Percentiles rank a stretch among this genome's conserved stretches.
phyloP scores from a whole-genome alignment of 2,888 invertebrate species.

The Tetragonisca angustula region DNA sequence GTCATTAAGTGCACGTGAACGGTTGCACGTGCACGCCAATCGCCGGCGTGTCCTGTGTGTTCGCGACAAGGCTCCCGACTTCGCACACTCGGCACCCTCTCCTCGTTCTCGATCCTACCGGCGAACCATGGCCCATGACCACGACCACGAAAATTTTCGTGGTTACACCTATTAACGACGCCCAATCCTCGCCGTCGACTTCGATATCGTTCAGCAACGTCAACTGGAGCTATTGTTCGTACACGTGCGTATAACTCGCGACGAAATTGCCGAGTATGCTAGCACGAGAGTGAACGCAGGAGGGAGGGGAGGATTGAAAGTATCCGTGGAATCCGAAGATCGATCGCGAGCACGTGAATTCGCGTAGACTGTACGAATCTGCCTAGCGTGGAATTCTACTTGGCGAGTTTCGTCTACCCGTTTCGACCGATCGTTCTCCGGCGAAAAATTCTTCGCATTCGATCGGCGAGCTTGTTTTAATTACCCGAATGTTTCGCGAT shows the following conservation, averaged over 20 bases:
- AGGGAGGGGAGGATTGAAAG: not conserved
- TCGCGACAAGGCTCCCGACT: constrained; percentile 56
- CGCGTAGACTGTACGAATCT: not conserved
- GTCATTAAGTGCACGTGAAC: constrained; percentile 82
- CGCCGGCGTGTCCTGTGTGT: constrained; percentile 40
- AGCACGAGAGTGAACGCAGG: not conserved
- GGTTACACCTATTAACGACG: not conserved
- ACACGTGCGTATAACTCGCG: not conserved
- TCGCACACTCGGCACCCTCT: constrained; percentile 24
- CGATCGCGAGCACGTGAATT: constrained; percentile 23
- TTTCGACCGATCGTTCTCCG: not conserved
- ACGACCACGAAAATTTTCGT: not conserved
- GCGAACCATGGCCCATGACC: not conserved
- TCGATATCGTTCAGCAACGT: not conserved
- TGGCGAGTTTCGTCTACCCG: not conserved
- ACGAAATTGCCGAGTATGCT: constrained; percentile 13
- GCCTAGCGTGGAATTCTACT: not conserved
- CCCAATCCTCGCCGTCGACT: not conserved
- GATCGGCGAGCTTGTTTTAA: not conserved
- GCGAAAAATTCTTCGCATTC: not conserved
- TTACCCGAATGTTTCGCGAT: not conserved
- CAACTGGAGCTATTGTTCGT: not conserved
- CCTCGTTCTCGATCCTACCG: constrained; percentile 21
- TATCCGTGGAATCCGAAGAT: constrained; percentile 31
- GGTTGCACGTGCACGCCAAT: constrained; percentile 72